Evolutionary conservation across 2,797 vertebrate species (phyloP).

Genomic region (Momotus momota): DNA sequence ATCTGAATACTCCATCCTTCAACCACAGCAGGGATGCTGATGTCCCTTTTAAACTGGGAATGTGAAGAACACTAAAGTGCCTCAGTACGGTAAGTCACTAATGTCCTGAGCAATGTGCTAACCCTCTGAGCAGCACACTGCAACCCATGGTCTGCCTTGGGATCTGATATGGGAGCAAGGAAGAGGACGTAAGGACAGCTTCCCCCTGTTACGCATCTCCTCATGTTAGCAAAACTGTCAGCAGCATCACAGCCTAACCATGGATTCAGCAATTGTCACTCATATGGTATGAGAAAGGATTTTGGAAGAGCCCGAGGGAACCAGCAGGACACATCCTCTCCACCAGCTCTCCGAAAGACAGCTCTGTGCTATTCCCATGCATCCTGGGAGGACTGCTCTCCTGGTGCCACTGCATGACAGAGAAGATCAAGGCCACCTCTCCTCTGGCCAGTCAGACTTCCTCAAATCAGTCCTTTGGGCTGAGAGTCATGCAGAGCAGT

Average conservation of each 20-base stretch:
- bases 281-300: fast-evolving
- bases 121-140: background rate
- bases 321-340: background rate
- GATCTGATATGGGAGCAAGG: background rate
- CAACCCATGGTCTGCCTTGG: background rate
- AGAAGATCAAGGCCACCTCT: background rate
- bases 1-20: background rate
- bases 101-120: background rate
- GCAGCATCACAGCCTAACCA: background rate
- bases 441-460: background rate
- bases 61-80: background rate
- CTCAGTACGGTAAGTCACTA: background rate
- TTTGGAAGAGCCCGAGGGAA: background rate
- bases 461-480: background rate
- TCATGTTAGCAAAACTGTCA: background rate
- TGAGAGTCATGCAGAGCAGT: background rate
- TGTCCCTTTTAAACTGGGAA: background rate
- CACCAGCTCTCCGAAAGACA: background rate
- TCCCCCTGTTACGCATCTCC: background rate
- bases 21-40: background rate
- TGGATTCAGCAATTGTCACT: background rate
- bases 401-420: fast-evolving
- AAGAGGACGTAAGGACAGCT: background rate
- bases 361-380: fast-evolving
- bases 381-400: background rate